phyloP scores from a whole-genome alignment of 2,888 invertebrate species.

The Andrena fulva region DNA sequence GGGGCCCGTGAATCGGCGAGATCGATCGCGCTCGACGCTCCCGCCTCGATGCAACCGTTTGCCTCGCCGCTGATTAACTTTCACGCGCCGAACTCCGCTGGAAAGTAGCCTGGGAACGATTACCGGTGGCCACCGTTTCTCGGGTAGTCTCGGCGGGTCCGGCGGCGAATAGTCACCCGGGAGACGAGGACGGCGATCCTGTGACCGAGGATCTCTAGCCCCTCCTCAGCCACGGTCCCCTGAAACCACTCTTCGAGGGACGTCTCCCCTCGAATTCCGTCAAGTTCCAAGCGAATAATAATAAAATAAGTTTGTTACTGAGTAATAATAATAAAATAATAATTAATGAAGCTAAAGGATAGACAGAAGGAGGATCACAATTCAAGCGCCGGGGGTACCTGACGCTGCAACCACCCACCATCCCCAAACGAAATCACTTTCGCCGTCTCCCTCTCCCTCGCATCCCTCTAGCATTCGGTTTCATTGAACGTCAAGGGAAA shows the following conservation, averaged over 20 bases:
- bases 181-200: slow-evolving; percentile 5
- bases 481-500: neutral
- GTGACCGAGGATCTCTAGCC: neutral
- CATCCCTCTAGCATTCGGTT: neutral
- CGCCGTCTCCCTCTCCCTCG: slow-evolving; percentile 9
- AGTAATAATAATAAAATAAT: slow-evolving; percentile 75
- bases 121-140: slow-evolving; percentile 19
- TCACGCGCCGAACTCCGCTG: slow-evolving; percentile 48
- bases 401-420: slow-evolving; percentile 55
- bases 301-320: slow-evolving; percentile 69
- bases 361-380: slow-evolving; percentile 82
- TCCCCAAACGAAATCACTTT: slow-evolving; percentile 17
- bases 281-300: slow-evolving; percentile 9
- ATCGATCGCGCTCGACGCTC: slow-evolving; percentile 31
- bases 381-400: slow-evolving; percentile 80
- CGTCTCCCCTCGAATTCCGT: neutral
- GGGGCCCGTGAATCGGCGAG: slow-evolving; percentile 22
- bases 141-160: slow-evolving; percentile 8
- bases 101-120: slow-evolving; percentile 50
- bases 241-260: slow-evolving; percentile 9
- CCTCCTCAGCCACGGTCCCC: neutral
- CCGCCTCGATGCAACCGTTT: slow-evolving; percentile 19
- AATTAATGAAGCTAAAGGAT: slow-evolving; percentile 79
- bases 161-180: slow-evolving; percentile 25
- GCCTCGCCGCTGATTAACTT: slow-evolving; percentile 55